Percentiles rank a stretch among this genome's conserved stretches.
Conservation (phyloP, 35 echinoderm and acorn worm genomes). For the Nesometra sesokonis region DNA sequence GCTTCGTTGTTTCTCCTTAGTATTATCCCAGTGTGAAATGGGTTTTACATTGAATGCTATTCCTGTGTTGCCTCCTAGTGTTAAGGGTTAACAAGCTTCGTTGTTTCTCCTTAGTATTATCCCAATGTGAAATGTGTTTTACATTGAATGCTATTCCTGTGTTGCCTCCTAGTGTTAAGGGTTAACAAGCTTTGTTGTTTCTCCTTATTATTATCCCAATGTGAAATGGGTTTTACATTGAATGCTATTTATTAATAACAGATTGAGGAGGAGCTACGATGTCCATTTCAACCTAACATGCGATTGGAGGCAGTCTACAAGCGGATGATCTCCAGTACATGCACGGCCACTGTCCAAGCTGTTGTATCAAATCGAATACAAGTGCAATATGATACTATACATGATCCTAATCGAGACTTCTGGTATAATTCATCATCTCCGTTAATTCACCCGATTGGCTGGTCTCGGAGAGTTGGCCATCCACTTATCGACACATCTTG, state of each 20-base stretch:
- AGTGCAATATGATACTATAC: constrained; percentile 88
- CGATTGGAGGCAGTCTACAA: constrained; percentile 85
- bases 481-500: constrained; percentile 75
- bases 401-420: constrained; percentile 79
- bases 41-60: too few relatives aligned
- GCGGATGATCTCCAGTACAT: constrained; percentile 63
- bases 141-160: too few relatives aligned
- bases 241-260: background rate
- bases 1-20: too few relatives aligned
- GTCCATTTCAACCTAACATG: constrained; percentile 66
- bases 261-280: constrained; percentile 56
- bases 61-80: too few relatives aligned
- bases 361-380: constrained; percentile 68
- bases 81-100: too few relatives aligned
- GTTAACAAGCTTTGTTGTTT: too few relatives aligned
- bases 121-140: too few relatives aligned
- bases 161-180: too few relatives aligned
- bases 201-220: background rate
- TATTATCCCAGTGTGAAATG: too few relatives aligned
- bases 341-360: constrained; percentile 51
- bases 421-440: constrained; percentile 84
- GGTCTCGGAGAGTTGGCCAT: constrained; percentile 74
- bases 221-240: too few relatives aligned
- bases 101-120: too few relatives aligned
- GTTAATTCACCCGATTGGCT: constrained; percentile 84